Evolutionary conservation across 2,797 vertebrate genomes (phyloP).

Genomic region (Prionace glauca): DNA sequence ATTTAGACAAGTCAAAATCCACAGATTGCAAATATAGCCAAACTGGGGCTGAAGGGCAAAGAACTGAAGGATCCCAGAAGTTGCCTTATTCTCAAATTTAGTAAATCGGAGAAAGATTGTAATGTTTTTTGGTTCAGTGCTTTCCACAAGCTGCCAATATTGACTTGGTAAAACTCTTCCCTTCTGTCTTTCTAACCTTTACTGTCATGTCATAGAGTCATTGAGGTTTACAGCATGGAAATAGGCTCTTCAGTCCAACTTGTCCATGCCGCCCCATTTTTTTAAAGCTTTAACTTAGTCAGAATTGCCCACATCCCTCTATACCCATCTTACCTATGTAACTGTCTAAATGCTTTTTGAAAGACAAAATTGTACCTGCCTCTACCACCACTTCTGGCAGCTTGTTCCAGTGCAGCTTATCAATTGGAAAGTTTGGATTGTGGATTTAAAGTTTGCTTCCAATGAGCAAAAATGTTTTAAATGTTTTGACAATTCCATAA

Average conservation of each 20-base stretch:
- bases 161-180: background rate
- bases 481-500: background rate
- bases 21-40: background rate
- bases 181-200: background rate
- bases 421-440: background rate
- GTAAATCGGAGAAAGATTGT: background rate
- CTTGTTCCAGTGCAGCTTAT: background rate
- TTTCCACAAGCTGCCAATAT: background rate
- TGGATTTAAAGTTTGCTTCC: background rate
- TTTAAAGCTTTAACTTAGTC: too few relatives aligned
- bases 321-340: too few relatives aligned
- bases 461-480: background rate
- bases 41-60: background rate
- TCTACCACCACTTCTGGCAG: too few relatives aligned
- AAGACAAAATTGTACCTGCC: too few relatives aligned
- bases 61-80: background rate
- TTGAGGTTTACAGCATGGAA: too few relatives aligned
- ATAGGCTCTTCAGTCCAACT: too few relatives aligned
- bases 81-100: background rate
- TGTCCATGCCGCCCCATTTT: too few relatives aligned
- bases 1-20: background rate
- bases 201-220: background rate
- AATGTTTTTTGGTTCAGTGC: background rate
- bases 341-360: too few relatives aligned
- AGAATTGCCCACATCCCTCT: too few relatives aligned